Evolutionary conservation across 2,113 vertebrate species (phyloP).

Genomic region (Aramus guarauna): DNA sequence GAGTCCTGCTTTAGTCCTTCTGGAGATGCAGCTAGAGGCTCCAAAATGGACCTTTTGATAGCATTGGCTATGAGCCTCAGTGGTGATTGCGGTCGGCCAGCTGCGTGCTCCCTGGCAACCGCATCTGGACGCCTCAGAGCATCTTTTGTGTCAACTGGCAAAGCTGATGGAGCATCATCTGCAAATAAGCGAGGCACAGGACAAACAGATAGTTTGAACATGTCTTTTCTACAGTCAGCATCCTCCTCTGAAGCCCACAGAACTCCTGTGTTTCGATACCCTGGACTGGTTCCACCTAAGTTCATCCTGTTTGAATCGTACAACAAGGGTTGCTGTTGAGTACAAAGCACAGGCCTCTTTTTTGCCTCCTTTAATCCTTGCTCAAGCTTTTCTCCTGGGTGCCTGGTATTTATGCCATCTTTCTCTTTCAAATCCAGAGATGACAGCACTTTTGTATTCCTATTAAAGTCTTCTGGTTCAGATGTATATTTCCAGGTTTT

Average conservation of each 20-base stretch:
- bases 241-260: not conserved
- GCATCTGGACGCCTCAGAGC: not conserved
- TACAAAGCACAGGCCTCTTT: slow-evolving; percentile 30
- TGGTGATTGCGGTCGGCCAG: slow-evolving; percentile 55
- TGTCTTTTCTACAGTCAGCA: not conserved
- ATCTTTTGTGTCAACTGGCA: not conserved
- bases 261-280: not conserved
- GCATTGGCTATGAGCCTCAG: slow-evolving; percentile 67
- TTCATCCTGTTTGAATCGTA: not conserved
- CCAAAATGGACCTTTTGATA: slow-evolving; percentile 66
- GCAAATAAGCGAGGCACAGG: not conserved
- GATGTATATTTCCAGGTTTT: not conserved
- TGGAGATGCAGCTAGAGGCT: slow-evolving; percentile 24
- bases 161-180: not conserved
- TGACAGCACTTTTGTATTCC: not conserved
- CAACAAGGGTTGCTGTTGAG: slow-evolving; percentile 13
- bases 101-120: not conserved
- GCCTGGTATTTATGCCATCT: not conserved
- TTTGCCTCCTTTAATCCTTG: slow-evolving; percentile 3
- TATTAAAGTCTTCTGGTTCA: not conserved
- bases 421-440: not conserved
- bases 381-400: not conserved
- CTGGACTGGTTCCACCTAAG: not conserved
- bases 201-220: not conserved
- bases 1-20: slow-evolving; percentile 53